Base-by-base conservation (phyloP, 1,140 invertebrate species). In the Pseudomyrmex dendroicus region DNA sequence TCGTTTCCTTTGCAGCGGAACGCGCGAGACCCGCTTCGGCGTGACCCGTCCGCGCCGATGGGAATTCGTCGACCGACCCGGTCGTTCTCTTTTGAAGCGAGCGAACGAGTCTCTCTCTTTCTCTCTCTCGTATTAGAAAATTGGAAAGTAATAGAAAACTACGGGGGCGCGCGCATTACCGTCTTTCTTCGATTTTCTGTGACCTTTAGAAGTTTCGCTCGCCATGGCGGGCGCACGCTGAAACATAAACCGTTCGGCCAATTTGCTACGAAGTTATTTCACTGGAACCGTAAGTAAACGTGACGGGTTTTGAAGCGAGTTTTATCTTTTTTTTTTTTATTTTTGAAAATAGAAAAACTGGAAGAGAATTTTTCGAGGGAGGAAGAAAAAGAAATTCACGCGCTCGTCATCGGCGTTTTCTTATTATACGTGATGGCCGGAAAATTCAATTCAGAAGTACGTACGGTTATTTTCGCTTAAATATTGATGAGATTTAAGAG, bases 121-220 rank as follows among this genome's bases (percentile, higher is more conserved):
- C 25, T 25, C 9, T 10, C 25, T 17, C 73, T 56, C 20, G 66
- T 72, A 80, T 80, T 80, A 80, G 76, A 80, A 72, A 72, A 80
- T 80, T 80, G 76, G 76, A 78, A 78, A 78, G 76, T 62, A 80
- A 72, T 80, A 72, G 76, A 80, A 78, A 78, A 78, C 52, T 48
- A n/a, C n/a, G 35, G n/a, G 10, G n/a, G 15, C 56, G 54, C 15
- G 20, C 64, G 17, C 52, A 54, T 12, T 44, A 44, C 35, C 7
- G 35, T 35, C 35, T 57, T 78, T 46, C 44, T 4, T 35, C 20
- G 66, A 25, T 72, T 80, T 70, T 61, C 66, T 17, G 48, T n/a
- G 76, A 80, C 22, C 54, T 80, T 80, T 80, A 59, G 46, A 35
- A 80, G 72, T 72, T 72, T 35, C 35, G 44, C 54, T 17, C 35